Base-by-base conservation (phyloP, 1,140 invertebrate species). In the Ephestia elutella region DNA sequence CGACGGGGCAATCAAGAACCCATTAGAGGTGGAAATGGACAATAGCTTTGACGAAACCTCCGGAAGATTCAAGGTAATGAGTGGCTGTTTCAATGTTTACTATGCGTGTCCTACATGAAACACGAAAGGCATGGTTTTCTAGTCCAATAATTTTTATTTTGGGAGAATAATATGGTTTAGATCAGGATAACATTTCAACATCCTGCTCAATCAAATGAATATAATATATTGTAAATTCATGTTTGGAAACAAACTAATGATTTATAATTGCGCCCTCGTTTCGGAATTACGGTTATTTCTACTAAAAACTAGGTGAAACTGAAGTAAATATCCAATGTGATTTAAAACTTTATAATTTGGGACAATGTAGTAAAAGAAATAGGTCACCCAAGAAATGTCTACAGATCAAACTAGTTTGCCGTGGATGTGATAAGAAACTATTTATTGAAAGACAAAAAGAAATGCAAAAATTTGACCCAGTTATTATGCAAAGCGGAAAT, bases 21-120 rank as follows among this genome's bases (percentile, higher is more conserved):
- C 50, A 53, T 53, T 53, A 53, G 20, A 53, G 13, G 7, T 25
- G 19, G 50, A n/a, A 20, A 18, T 53, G 50, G 19, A 53, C 50
- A 53, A 53, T 53, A 17, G 50, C 50, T 20, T 53, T 25, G 50
- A n/a, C 17, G 21, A 53, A 53, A 53, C 9, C 13, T 44, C 38
- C 38, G 38, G 38, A 53, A 53, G 50, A 53, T 53, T n/a, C 50
- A 25, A 18, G 50, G 15, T 53, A 53, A 53, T 53, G 17, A 32
- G 4, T 32, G 7, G 13, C n/a, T 44, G 38, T 44, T 44, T 44
- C 3, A 44, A 10, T 44, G 38, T 15, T 44, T 15, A 44, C n/a
- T 13, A 15, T 15, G 38, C 38, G 38, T 44, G 38, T 35, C 13
- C 3, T 35, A 35, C 32, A 35, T 35, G 38, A 44, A 15, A 44